Evolutionary conservation across 2,113 vertebrate genomes (phyloP).

Genomic region (Gallinago media): DNA sequence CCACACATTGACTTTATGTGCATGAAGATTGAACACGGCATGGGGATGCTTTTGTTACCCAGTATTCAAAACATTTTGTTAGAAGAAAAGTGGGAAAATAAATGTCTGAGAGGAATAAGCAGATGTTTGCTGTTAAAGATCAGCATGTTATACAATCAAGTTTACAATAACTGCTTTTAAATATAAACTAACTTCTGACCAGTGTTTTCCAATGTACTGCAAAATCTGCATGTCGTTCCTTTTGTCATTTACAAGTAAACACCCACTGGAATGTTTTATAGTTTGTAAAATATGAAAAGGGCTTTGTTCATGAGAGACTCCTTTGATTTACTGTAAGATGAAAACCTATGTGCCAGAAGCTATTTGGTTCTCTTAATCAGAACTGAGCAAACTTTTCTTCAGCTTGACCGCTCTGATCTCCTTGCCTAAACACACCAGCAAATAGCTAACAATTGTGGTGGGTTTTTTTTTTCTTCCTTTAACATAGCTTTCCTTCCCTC

Average conservation of each 20-base stretch:
- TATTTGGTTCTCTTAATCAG: conserved; percentile 9
- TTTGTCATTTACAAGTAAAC: conserved; percentile 62
- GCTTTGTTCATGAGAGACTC: conserved; percentile 28
- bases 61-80: conserved; percentile 12
- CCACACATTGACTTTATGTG: background rate
- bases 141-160: conserved; percentile 36
- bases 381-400: conserved; percentile 24
- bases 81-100: conserved; percentile 44
- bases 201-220: conserved; percentile 45
- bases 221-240: conserved; percentile 11
- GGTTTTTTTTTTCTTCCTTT: background rate
- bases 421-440: conserved; percentile 12
- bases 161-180: conserved; percentile 53
- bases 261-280: conserved; percentile 34
- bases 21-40: background rate
- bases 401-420: background rate
- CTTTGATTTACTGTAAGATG: conserved; percentile 46
- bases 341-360: conserved; percentile 28
- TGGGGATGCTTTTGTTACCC: background rate
- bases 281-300: conserved; percentile 26
- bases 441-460: conserved; percentile 31
- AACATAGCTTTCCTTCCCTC: conserved; percentile 10
- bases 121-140: conserved; percentile 66
- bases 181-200: conserved; percentile 52
- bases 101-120: conserved; percentile 27